phyloP scores from a whole-genome alignment of 2,888 invertebrate species.

The Rhodophaea formosa region DNA sequence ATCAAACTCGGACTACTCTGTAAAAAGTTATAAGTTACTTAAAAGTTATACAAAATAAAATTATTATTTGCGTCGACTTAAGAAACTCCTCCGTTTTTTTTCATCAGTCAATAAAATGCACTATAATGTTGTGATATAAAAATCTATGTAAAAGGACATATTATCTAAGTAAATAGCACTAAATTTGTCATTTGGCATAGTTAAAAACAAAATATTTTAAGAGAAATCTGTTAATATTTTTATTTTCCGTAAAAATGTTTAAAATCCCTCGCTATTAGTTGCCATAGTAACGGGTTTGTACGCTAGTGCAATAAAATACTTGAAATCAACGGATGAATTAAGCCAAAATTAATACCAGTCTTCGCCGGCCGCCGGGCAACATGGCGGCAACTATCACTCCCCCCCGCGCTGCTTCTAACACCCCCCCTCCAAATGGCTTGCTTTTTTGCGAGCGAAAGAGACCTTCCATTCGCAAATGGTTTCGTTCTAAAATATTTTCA shows the following conservation, averaged over 20 bases:
- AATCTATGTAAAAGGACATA: no score
- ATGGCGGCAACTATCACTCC: constrained; percentile 66
- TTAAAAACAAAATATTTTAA: no score
- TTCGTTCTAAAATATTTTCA: constrained; percentile 80
- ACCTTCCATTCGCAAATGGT: constrained; percentile 72
- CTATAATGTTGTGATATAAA: no score
- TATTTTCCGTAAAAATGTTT: not conserved
- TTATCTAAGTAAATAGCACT: no score
- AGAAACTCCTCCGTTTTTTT: no score
- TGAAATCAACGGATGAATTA: constrained; percentile 70
- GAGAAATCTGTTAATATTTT: not conserved
- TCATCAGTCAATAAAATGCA: no score
- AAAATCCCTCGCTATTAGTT: not conserved
- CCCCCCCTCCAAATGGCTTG: constrained; percentile 53
- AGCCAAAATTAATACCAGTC: constrained; percentile 77
- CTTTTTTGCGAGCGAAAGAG: constrained; percentile 81
- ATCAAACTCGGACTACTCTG: no score
- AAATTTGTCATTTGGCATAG: no score
- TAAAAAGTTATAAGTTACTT: no score
- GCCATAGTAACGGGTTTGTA: not conserved
- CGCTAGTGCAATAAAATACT: constrained; percentile 51
- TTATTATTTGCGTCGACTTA: no score
- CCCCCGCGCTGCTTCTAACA: constrained; percentile 48
- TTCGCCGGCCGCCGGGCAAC: constrained; percentile 73
- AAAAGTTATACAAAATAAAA: no score